A percentile compares a stretch with the other conserved stretches of the same genome.
phyloP scores from a whole-genome alignment of 2,888 invertebrate species.

The Agrotis ipsilon region DNA sequence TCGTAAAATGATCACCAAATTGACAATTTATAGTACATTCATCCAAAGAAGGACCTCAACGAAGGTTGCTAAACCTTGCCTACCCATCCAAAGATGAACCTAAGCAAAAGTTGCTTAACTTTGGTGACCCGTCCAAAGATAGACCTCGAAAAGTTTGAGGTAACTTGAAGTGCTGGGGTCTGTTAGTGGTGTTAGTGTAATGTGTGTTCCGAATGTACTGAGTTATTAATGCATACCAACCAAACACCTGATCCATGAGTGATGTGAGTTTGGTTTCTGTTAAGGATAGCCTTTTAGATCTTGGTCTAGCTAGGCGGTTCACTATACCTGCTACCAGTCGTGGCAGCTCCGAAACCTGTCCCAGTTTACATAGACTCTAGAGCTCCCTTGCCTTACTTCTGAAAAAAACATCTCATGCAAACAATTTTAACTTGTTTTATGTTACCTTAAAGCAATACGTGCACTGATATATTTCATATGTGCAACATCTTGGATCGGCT shows the following conservation, averaged over 20 bases:
- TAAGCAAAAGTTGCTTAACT: too few relatives aligned
- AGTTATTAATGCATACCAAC: background rate
- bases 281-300: background rate
- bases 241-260: background rate
- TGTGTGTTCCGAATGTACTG: background rate
- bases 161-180: too few relatives aligned
- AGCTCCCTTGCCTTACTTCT: background rate
- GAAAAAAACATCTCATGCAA: background rate
- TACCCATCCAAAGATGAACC: too few relatives aligned
- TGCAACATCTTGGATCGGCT: conserved; percentile 2
- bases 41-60: too few relatives aligned
- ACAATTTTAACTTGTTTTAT: background rate
- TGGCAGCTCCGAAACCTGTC: too few relatives aligned
- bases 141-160: too few relatives aligned
- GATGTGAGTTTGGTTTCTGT: background rate
- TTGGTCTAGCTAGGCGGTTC: background rate
- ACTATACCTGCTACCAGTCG: background rate
- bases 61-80: too few relatives aligned
- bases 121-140: too few relatives aligned
- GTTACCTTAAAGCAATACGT: background rate
- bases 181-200: too few relatives aligned
- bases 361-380: too few relatives aligned
- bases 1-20: too few relatives aligned
- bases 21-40: too few relatives aligned
- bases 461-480: background rate